phyloP scores from a whole-genome alignment of 2,797 vertebrate species.

The Mormyrus proboscirostris region DNA sequence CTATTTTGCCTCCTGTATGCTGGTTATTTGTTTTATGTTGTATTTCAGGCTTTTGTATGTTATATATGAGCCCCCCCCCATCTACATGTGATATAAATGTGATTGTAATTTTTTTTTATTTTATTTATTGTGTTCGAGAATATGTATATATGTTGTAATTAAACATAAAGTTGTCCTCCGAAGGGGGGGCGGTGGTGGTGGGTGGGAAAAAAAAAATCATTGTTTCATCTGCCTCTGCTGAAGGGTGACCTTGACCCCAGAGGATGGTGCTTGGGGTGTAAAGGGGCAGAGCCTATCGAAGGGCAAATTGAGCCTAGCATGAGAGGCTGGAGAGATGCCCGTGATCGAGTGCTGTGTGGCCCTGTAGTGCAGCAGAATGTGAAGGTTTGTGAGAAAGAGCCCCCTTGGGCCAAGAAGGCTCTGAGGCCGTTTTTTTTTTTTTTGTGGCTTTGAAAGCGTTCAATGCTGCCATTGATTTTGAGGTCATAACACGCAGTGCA shows the following conservation, averaged over 20 bases:
- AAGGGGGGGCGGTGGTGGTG: no score
- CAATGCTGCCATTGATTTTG: not conserved
- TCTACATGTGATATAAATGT: no score
- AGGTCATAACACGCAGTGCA: not conserved
- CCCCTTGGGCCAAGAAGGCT: not conserved
- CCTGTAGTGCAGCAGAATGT: not conserved
- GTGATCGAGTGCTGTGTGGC: not conserved
- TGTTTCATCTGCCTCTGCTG: not conserved
- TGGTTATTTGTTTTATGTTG: no score
- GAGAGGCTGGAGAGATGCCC: not conserved
- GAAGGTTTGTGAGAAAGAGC: not conserved
- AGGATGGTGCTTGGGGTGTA: not conserved
- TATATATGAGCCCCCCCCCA: no score
- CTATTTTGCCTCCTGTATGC: no score
- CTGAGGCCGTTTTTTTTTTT: not conserved
- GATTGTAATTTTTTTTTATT: no score
- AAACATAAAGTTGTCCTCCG: no score
- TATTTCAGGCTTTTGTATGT: no score
- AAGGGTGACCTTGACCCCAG: not conserved
- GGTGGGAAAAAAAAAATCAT: not conserved
- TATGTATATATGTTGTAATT: no score
- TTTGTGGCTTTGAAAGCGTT: not conserved
- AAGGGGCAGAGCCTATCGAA: not conserved
- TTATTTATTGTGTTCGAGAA: no score
- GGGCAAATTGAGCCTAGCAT: not conserved